A percentile compares a stretch with the other conserved stretches of the same genome.
These are phyloP conservation scores for Ostrea edulis DNA, from an alignment of 1,140 invertebrate genomes.

Conservation along the genomic window DNA sequence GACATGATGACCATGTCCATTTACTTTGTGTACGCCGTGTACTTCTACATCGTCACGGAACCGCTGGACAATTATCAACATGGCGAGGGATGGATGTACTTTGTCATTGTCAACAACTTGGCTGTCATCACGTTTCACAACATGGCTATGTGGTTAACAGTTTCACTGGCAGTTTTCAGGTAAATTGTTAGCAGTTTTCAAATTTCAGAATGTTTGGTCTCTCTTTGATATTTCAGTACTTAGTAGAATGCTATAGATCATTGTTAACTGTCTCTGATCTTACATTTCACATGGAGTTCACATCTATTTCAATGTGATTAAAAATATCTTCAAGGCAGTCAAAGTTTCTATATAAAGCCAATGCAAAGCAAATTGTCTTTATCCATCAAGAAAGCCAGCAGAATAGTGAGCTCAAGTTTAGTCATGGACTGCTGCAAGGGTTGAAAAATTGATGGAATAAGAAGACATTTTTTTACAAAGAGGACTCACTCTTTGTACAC, in stretches of 20 bases:
- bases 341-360: too few relatives aligned
- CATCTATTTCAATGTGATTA: too few relatives aligned
- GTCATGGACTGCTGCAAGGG: too few relatives aligned
- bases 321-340: too few relatives aligned
- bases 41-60: conserved; percentile 78
- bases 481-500: too few relatives aligned
- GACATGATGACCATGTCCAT: conserved; percentile 94
- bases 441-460: too few relatives aligned
- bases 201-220: neutral
- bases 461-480: too few relatives aligned
- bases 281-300: too few relatives aligned
- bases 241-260: neutral
- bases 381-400: too few relatives aligned
- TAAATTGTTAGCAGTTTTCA: neutral
- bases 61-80: conserved; percentile 59
- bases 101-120: conserved; percentile 79
- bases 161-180: conserved; percentile 94
- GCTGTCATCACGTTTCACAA: conserved; percentile 92
- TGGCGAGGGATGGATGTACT: conserved; percentile 73
- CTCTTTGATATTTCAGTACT: neutral
- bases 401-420: too few relatives aligned
- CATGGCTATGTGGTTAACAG: conserved; percentile 95
- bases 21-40: conserved; percentile 90
- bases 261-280: neutral
- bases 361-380: too few relatives aligned